Evolutionary conservation across 30 jellyfish, hydroid and myxozoan genomes (phyloP), one percentile per base, ranked within the genome.

Genomic region (Cassiopea xamachana): DNA sequence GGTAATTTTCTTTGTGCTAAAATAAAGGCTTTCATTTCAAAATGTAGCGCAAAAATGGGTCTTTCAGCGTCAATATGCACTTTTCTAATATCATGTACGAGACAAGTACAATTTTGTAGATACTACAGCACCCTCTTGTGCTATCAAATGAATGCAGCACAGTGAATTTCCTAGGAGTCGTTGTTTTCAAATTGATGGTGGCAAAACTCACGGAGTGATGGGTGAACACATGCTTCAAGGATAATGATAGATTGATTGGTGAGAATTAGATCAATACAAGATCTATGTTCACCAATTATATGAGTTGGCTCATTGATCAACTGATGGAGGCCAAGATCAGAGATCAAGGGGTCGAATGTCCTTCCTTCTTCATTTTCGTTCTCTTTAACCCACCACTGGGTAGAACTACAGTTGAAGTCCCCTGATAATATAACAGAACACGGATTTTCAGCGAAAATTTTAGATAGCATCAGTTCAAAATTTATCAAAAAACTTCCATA

Each of bases 171-270:
- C 69, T 39, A 84, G 91, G 60, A 84, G 91, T 1, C 84, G 39
- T 43, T 44, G 45, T 59, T 61, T 64, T 60, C 67, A 61, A 82
- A 59, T 43, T 55, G 64, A 55, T 82, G 91, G 71, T 82, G 91
- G 18, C 69, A 81, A 3, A 3, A 10, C 64, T 55, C 64, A 55
- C 12, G 64, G 10, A 55, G 12, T 3, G 64, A 55, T 3, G 10
- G 10, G 12, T 55, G 64, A 55, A 55, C 64, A 55, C 12, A 6
- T 3, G 64, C 7, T 81, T 81, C 90, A 81, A 81, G 84, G 68
- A 81, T 51, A 17, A 81, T 84, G 60, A 19, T 81, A 14, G 90
- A 83, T 39, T 81, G 90, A 46, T 81, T 83, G n/a, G 90, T 81
- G 3, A 81, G 60, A 9, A 81, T 59, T 10, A 81, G 43, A 59